Percentiles rank a stretch among this genome's conserved stretches.
Conservation (phyloP, 1,140 invertebrate genomes). For the Drosophila ogumai region DNA sequence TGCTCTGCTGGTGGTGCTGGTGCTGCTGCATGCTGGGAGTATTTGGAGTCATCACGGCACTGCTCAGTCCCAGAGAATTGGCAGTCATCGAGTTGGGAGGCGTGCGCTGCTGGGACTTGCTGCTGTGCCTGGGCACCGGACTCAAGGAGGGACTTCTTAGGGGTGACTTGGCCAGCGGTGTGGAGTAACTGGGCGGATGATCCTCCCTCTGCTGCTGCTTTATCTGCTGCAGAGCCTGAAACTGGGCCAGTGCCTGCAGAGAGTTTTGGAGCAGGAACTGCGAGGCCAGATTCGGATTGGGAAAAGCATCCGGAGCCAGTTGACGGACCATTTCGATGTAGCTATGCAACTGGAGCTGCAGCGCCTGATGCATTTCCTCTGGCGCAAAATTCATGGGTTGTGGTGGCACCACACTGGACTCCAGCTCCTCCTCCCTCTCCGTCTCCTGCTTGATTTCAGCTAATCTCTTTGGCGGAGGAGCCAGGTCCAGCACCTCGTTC, state of each 20-base stretch:
- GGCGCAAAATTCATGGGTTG: slow-evolving; percentile 58
- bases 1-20: slow-evolving; percentile 49
- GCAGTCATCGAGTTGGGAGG: slow-evolving; percentile 77
- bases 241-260: slow-evolving; percentile 90
- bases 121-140: slow-evolving; percentile 76
- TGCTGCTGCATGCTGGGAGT: slow-evolving; percentile 86
- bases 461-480: slow-evolving; percentile 60
- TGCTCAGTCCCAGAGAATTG: slow-evolving; percentile 61
- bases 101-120: slow-evolving; percentile 84
- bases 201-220: slow-evolving; percentile 87
- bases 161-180: slow-evolving; percentile 84
- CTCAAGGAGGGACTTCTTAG: slow-evolving; percentile 86
- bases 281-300: slow-evolving; percentile 72
- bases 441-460: slow-evolving; percentile 21
- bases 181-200: slow-evolving; percentile 82
- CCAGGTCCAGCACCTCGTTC: slow-evolving; percentile 72
- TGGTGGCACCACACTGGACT: slow-evolving; percentile 4
- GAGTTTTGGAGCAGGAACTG: slow-evolving; percentile 82
- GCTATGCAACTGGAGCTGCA: slow-evolving; percentile 79
- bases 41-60: slow-evolving; percentile 86
- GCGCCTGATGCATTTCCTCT: slow-evolving; percentile 80
- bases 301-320: slow-evolving; percentile 67
- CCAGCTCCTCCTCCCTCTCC: slow-evolving; percentile 14
- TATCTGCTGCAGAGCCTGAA: slow-evolving; percentile 92
- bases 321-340: slow-evolving; percentile 84